Base-by-base conservation (phyloP, 2,113 vertebrate species). In the Calypte anna region DNA sequence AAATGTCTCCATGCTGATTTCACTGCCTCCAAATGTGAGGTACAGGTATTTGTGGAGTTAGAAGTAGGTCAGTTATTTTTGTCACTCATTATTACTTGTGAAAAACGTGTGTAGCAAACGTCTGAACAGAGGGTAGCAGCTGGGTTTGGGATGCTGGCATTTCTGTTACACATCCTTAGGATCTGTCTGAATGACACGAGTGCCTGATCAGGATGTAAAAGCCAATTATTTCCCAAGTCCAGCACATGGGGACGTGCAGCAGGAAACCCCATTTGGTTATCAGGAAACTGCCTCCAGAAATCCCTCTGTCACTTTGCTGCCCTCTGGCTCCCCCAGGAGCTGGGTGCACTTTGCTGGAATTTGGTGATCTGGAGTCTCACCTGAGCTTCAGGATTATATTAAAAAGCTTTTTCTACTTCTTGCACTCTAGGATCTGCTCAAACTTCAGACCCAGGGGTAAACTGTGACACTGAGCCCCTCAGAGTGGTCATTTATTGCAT, bases 11-110 rank as follows among this genome's bases (percentile, higher is more conserved):
- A 93, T 72, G 96, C 96, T 97, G 97, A 91, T 92, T 96, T 82
- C 88, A 93, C 91, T 96, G 94, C 93, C 70, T 91, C 96, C 91
- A 75, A 95, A 96, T 94, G 91, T 96, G 95, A 97, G 96, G 82
- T 96, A 76, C 97, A 98, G 97, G 95, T 98, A 98, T 98, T 98
- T 97, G 97, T 67, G 82, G 97, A 97, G 96, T 94, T 76, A 94
- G 91, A 98, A 98, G 96, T 98, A 97, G 98, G 98, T 98, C 97
- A 98, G 97, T 96, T 98, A 98, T 98, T 98, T 98, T 97, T 96
- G 97, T 98, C 96, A 81, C 96, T 98, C 98, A 97, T 98, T 98
- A 98, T 98, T 98, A 97, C 97, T 97, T 95, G 96, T 97, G 96
- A 98, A 97, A 97, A 97, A 96, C 82, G 95, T 95, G 96, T 93